These are phyloP conservation scores for Gallinago media DNA, from an alignment of 2,113 vertebrate genomes.

Conservation along the genomic window DNA sequence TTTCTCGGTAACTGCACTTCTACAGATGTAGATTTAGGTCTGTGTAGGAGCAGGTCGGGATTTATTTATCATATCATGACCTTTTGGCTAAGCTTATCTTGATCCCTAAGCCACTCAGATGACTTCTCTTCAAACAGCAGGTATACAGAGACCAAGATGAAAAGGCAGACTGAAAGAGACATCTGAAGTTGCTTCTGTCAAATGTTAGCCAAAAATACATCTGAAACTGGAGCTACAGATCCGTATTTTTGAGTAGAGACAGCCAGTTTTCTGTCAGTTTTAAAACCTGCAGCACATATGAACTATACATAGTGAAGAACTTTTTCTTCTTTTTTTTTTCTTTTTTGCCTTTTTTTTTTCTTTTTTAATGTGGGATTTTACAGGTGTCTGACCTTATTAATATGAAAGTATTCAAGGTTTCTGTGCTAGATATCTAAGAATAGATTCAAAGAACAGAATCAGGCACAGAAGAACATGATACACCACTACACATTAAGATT, in stretches of 20 bases:
- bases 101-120: not conserved
- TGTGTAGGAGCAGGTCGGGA: not conserved
- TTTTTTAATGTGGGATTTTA: not conserved
- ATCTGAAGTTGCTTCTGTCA: conserved; percentile 26
- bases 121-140: conserved; percentile 27
- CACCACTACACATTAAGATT: not conserved
- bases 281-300: not conserved
- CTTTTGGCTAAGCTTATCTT: not conserved
- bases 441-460: not conserved
- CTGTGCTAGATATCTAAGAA: not conserved
- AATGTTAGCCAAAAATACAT: conserved; percentile 24
- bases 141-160: not conserved
- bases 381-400: not conserved
- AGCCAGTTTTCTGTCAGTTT: not conserved
- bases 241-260: not conserved
- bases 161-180: conserved; percentile 1
- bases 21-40: not conserved
- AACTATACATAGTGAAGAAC: not conserved
- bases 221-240: not conserved
- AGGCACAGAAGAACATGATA: not conserved
- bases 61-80: not conserved
- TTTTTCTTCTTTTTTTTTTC: not conserved
- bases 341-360: not conserved
- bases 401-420: not conserved
- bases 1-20: not conserved